Conservation (phyloP, 1,140 invertebrate genomes). For the Leucophenga varia region DNA sequence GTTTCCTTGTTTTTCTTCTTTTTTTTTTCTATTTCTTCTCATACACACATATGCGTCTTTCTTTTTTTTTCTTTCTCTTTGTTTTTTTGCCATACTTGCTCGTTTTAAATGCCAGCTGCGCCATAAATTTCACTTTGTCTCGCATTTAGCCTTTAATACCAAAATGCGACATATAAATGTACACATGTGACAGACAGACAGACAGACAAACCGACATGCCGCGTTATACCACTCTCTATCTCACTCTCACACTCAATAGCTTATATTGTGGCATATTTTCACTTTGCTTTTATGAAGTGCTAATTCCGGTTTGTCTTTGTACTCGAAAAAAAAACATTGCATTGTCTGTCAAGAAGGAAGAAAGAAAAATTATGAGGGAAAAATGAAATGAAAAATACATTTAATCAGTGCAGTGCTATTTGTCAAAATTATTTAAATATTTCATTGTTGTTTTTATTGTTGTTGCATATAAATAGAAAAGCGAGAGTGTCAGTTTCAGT, state of each 20-base stretch:
- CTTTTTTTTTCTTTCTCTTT: constrained; percentile 24
- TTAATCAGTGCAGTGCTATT: no score
- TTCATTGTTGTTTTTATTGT: no score
- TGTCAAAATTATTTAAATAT: constrained; percentile 50
- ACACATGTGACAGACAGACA: neutral
- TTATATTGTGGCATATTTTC: neutral
- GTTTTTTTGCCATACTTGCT: constrained; percentile 6
- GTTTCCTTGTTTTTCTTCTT: neutral
- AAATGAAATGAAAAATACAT: no score
- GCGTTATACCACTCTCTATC: no score
- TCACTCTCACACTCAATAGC: no score
- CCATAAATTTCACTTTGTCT: constrained; percentile 26
- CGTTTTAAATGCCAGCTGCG: constrained; percentile 19
- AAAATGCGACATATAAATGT: neutral
- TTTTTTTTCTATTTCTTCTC: constrained; percentile 13
- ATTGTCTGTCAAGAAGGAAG: no score
- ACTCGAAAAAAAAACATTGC: no score
- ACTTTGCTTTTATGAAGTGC: constrained; percentile 31
- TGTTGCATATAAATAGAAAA: no score
- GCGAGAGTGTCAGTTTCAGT: no score
- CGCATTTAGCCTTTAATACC: constrained; percentile 3
- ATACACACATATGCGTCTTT: constrained; percentile 23
- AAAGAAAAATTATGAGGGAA: no score
- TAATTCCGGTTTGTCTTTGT: constrained; percentile 32
- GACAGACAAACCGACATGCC: no score